Percentiles rank a stretch among this genome's conserved stretches.
Conservation (phyloP, 2,888 invertebrate genomes). For the Yponomeuta malinellus region DNA sequence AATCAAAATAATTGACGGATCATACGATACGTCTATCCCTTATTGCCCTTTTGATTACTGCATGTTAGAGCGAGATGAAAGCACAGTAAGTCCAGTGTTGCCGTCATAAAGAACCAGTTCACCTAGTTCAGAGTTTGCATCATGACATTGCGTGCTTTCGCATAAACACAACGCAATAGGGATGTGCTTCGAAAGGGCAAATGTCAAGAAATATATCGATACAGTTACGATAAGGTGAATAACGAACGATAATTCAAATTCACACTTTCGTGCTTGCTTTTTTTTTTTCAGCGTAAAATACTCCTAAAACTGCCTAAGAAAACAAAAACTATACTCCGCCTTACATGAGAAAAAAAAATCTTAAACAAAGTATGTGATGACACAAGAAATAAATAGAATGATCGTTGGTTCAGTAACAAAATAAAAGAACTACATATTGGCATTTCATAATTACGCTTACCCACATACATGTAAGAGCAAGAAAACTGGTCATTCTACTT, state of each 20-base stretch:
- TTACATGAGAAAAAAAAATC: too few species aligned
- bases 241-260: neutral
- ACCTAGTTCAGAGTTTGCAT: conserved; percentile 20
- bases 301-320: too few species aligned
- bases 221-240: conserved; percentile 1
- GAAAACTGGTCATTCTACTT: too few species aligned
- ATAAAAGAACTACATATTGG: too few species aligned
- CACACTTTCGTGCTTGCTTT: neutral
- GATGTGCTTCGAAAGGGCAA: conserved; percentile 14
- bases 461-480: too few species aligned
- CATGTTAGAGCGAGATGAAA: conserved; percentile 34
- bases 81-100: conserved; percentile 20
- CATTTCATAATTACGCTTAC: too few species aligned
- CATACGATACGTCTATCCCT: conserved; percentile 58
- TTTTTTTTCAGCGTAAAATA: too few species aligned
- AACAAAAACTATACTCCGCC: too few species aligned
- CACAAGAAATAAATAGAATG: too few species aligned
- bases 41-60: conserved; percentile 27
- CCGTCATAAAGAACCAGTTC: conserved; percentile 21
- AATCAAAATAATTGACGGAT: conserved; percentile 53
- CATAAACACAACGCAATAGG: conserved; percentile 20
- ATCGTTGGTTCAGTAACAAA: too few species aligned
- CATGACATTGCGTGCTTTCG: conserved; percentile 22
- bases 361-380: too few species aligned
- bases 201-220: conserved; percentile 23